Conservation (phyloP, 2,888 invertebrate genomes). For the Hemistola chrysoprasaria region DNA sequence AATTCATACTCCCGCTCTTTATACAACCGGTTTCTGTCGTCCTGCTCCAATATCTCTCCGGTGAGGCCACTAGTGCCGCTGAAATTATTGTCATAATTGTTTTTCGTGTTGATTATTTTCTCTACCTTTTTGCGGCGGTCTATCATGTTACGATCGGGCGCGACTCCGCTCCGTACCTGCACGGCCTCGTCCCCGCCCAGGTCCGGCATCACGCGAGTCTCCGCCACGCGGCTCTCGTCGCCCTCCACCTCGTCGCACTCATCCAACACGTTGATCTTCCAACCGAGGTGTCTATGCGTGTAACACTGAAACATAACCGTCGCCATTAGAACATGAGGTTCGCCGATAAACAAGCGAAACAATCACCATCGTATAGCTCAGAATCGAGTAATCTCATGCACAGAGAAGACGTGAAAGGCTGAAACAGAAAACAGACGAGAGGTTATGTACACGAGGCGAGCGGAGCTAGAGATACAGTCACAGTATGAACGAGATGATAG, state of each 20-base stretch:
- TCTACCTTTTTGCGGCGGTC: conserved; percentile 65
- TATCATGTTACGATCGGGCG: conserved; percentile 82
- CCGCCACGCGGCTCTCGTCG: conserved; percentile 76
- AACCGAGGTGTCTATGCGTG: conserved; percentile 95
- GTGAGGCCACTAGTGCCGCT: conserved; percentile 66
- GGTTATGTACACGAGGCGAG: conserved; percentile 65
- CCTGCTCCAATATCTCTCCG: conserved; percentile 51
- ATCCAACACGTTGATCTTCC: conserved; percentile 96
- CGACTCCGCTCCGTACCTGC: conserved; percentile 84
- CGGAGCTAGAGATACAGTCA: conserved; percentile 16
- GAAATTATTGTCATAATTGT: conserved; percentile 77
- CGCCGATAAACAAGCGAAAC: conserved; percentile 14
- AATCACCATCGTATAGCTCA: conserved; percentile 54
- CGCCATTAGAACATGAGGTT: conserved; percentile 3
- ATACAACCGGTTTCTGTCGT: conserved; percentile 45
- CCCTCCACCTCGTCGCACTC: conserved; percentile 85
- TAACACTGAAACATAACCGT: conserved; percentile 86
- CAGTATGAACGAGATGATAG: background rate
- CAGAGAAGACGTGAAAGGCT: conserved; percentile 77
- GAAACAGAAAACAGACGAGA: conserved; percentile 78
- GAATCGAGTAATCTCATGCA: conserved; percentile 68
- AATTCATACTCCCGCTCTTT: conserved; percentile 67
- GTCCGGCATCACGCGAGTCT: conserved; percentile 46
- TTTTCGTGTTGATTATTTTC: conserved; percentile 75
- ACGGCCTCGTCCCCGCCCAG: conserved; percentile 71